These are phyloP conservation scores for Calidris pugnax DNA, from an alignment of 2,113 vertebrate species.

Conservation along the genomic window DNA sequence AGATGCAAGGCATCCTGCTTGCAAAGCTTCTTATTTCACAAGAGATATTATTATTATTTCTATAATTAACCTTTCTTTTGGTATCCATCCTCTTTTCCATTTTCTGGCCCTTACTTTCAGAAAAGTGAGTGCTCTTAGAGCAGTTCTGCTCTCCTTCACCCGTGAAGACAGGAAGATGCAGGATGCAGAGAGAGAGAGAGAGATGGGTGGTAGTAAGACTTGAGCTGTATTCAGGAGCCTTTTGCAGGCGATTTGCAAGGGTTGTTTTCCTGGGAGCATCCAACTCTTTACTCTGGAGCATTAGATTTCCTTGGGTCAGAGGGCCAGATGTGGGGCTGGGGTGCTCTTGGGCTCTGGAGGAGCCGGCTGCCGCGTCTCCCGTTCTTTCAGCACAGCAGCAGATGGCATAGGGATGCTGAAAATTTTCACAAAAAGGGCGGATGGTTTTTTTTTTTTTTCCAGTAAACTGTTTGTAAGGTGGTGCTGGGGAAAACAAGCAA, in stretches of 20 bases:
- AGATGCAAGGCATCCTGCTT: background rate
- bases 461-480: background rate
- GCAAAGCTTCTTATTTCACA: background rate
- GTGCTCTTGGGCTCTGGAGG: background rate
- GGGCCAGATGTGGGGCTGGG: background rate
- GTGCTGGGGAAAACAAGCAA: rapidly evolving
- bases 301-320: background rate
- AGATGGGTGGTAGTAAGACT: background rate
- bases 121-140: background rate
- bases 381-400: background rate
- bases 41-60: background rate
- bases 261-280: background rate
- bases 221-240: background rate
- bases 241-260: background rate
- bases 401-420: background rate
- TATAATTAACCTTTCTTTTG: background rate
- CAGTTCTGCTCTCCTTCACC: background rate
- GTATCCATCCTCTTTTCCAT: background rate
- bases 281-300: background rate
- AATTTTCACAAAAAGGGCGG: background rate
- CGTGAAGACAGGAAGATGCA: background rate
- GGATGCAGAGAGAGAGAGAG: background rate
- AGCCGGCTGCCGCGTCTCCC: background rate
- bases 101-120: background rate
- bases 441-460: background rate